Base-by-base conservation (phyloP, 2,888 invertebrate species). In the Gnatocerus cornutus region DNA sequence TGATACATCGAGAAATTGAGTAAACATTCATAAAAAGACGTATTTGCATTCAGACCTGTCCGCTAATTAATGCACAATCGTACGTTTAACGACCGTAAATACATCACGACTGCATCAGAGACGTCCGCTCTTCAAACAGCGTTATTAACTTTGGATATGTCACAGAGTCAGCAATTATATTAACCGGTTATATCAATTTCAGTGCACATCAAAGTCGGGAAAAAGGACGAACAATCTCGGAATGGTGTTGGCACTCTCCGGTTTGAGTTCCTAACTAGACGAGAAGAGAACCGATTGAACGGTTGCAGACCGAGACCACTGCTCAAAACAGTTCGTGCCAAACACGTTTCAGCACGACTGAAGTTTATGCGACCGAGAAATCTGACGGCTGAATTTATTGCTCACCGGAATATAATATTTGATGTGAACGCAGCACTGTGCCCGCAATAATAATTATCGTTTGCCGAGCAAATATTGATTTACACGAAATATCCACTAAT, bases 361-460 rank as follows among this genome's bases (percentile, higher is more conserved):
- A 69, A 70, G 66, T 70, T 65, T 70, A 70, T 70, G 66, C 62
- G 70, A 66, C 70, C 70, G 70, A 67, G 66, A 68, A 66, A 66
- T 70, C 70, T 70, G 67, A 70, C 66, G 56, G 70, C 62, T 61
- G 48, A 70, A 70, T 70, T 66, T 70, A 70, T 67, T 70, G 66
- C 67, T 67, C 56, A 66, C 66, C 62, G 67, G 62, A 70, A 67
- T 67, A 70, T 69, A 69, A 69, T 70, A 67, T 70, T 70, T 70
- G 66, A 70, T 70, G 70, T 65, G 62, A 66, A 67, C 62, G 70
- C 65, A 65, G 69, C 59, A 65, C 59, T 65, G 66, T 66, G 70
- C 66, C 66, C 66, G 70, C 67, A 70, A 70, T 70, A 70, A 67
- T 71, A 68, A 71, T 68, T 68, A 68, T 63, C 62, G 55, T 62